A percentile compares a stretch with the other conserved stretches of the same genome.
These are phyloP conservation scores for Potamarius usumacintae DNA, from an alignment of 2,113 vertebrate genomes.

Conservation along the genomic window DNA sequence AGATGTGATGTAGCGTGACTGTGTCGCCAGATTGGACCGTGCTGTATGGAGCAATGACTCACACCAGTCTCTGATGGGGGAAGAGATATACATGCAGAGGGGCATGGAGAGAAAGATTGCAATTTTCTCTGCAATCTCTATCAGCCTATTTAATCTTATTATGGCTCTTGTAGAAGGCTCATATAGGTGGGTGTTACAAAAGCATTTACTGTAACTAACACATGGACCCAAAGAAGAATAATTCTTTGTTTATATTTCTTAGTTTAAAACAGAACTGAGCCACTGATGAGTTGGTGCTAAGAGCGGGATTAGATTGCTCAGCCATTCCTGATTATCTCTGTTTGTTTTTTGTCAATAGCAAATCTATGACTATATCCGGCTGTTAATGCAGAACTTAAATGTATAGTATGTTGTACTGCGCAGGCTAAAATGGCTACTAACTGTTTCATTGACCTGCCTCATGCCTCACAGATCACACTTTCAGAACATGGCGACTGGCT, in stretches of 20 bases:
- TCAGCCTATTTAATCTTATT: not conserved
- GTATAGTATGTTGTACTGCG: not conserved
- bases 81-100: not conserved
- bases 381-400: not conserved
- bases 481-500: not conserved
- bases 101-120: not conserved
- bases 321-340: too few species aligned
- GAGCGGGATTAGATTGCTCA: not conserved
- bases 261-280: not conserved
- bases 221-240: not conserved
- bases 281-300: not conserved
- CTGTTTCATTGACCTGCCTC: not conserved
- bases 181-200: not conserved
- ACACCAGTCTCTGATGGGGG: not conserved
- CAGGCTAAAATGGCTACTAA: not conserved
- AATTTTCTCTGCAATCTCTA: constrained; percentile 11
- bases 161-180: not conserved
- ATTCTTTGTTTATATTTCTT: not conserved
- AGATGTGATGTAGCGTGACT: constrained; percentile 24
- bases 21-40: constrained; percentile 11
- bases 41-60: constrained; percentile 25
- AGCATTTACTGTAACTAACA: not conserved
- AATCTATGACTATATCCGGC: not conserved
- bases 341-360: not conserved
- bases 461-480: not conserved